Percentiles rank a stretch among this genome's conserved stretches.
phyloP scores from a whole-genome alignment of 2,888 invertebrate species.

The Tenthredo distinguenda region DNA sequence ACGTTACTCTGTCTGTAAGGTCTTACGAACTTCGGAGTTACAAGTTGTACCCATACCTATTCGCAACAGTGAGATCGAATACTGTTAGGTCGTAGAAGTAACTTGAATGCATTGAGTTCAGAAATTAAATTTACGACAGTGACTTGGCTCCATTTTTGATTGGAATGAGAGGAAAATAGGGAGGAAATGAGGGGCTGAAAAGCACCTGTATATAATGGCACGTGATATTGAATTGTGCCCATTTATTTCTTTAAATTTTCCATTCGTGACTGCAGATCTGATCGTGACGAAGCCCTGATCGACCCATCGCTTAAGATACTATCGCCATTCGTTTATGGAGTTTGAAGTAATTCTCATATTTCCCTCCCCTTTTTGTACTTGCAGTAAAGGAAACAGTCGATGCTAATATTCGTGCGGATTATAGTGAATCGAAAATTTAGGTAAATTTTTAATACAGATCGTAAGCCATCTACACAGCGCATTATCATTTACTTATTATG shows the following conservation, averaged over 20 bases:
- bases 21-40: neutral
- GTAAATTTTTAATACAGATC: neutral
- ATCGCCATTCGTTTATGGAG: neutral
- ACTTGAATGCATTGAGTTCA: neutral
- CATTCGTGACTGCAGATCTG: slow-evolving; percentile 29
- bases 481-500: neutral
- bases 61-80: neutral
- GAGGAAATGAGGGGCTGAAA: slow-evolving; percentile 7
- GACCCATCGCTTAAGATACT: neutral
- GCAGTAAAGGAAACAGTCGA: neutral
- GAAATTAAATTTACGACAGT: neutral
- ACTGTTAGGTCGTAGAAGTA: slow-evolving; percentile 14
- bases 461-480: neutral
- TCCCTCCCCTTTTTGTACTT: neutral
- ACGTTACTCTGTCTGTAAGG: neutral
- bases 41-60: neutral
- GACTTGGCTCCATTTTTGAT: slow-evolving; percentile 8
- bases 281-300: slow-evolving; percentile 29
- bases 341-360: neutral
- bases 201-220: slow-evolving; percentile 1
- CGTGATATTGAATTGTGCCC: slow-evolving; percentile 25
- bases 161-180: neutral
- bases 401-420: neutral
- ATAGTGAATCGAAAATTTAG: neutral
- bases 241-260: slow-evolving; percentile 2